Evolutionary conservation across 2,797 vertebrate genomes (phyloP), one percentile per base, ranked within the genome.

Genomic region (Argya squamiceps): DNA sequence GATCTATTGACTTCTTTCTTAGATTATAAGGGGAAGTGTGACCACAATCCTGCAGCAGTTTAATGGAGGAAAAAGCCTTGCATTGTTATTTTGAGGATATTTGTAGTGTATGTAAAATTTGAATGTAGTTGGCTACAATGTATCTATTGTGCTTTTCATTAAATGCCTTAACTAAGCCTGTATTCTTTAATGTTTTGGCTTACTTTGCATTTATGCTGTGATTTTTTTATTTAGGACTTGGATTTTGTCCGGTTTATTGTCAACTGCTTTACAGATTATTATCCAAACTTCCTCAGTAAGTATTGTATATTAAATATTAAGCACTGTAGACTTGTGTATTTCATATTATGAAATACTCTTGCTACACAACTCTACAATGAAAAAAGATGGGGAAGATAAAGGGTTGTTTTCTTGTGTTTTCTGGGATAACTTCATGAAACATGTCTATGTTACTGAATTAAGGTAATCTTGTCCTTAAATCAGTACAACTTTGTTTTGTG

Each of bases 271-370:
- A 99, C 99, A 98, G 97, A 99, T 58, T 99, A 99, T 97, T 99
- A 99, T 97, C 99, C 99, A 69, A 99, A 99, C 97, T 99, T 99
- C 97, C 98, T 99, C 94, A 99, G 99, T 99, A 98, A 99, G 99
- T 99, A 92, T 55, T 73, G 12, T 56, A 24, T 59, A 19, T 62
- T 93, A 77, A 53, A 29, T 64, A 16, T 92, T n/a, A 64, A 80
- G 30, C 44, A n/a, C 29, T 59, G 10, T 44, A 60, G 29, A 56
- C 6, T 44, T 65, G 15, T 58, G 5, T 12, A 37, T 37, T 37
- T 37, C 37, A 37, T 37, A 37, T 37, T 37, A 37, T 37, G 37
- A 37, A 37, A 37, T 37, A 12, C 37, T 37, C 37, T 37, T 37
- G 37, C 37, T 37, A 12, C 37, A 37, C 11, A 37, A 12, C 37